Evolutionary conservation across 2,113 vertebrate genomes (phyloP).

Genomic region (Motacilla alba): DNA sequence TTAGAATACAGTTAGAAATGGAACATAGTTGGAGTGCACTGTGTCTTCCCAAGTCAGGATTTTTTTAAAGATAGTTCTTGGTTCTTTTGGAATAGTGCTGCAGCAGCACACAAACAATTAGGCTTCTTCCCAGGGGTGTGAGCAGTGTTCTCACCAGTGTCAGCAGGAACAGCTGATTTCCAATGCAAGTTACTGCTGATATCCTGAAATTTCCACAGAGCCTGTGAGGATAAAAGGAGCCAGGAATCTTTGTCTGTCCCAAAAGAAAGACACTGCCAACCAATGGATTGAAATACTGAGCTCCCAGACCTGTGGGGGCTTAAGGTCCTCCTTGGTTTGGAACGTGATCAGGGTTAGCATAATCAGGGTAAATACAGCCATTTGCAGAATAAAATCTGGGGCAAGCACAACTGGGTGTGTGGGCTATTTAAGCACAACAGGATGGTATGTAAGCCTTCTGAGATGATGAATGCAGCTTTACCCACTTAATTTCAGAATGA

Average conservation of each 20-base stretch:
- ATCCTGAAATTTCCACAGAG: background rate
- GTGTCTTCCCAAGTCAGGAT: background rate
- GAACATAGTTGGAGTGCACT: background rate
- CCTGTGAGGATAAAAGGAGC: background rate
- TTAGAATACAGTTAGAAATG: background rate
- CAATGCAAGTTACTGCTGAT: background rate
- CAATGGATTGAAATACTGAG: background rate
- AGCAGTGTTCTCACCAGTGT: background rate
- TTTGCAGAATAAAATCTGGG: background rate
- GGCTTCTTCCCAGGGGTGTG: background rate
- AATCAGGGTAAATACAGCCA: background rate
- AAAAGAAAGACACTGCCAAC: background rate
- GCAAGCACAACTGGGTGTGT: background rate
- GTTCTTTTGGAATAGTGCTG: background rate
- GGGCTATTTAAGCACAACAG: background rate
- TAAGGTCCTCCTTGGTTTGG: background rate
- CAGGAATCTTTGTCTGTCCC: background rate
- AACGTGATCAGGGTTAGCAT: accelerated
- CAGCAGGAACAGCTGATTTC: background rate
- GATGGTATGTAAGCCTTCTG: background rate
- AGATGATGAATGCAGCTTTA: background rate
- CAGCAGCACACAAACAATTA: background rate
- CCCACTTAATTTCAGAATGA: background rate
- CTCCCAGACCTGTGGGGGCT: background rate
- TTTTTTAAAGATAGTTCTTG: background rate